Evolutionary conservation across 2,888 invertebrate genomes (phyloP).

Genomic region (Microctonus hyperodae): DNA sequence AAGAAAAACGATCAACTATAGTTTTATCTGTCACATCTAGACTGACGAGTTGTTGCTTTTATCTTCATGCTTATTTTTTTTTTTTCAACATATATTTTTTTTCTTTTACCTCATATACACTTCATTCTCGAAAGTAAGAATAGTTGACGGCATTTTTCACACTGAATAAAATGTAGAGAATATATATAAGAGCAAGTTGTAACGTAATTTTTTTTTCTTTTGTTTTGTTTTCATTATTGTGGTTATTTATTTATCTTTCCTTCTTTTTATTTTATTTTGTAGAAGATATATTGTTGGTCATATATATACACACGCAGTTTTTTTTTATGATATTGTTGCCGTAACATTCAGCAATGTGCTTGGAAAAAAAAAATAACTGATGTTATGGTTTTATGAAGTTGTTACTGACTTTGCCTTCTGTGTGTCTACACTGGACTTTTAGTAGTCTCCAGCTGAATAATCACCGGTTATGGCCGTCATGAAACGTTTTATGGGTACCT

Average conservation of each 20-base stretch:
- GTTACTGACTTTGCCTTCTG: background rate
- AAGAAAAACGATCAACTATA: constrained; percentile 7
- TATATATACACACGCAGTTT: background rate
- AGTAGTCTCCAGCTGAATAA: background rate
- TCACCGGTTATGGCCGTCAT: background rate
- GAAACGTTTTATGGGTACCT: background rate
- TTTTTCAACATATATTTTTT: background rate
- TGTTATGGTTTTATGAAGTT: constrained; percentile 7
- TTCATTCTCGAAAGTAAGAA: background rate
- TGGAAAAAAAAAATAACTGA: background rate
- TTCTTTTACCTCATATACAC: background rate
- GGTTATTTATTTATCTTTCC: background rate
- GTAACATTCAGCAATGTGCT: background rate
- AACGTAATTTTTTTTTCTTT: background rate
- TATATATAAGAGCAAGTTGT: too few relatives aligned
- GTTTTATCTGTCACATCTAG: constrained; percentile 5
- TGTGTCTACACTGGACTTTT: background rate
- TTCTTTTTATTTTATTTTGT: background rate
- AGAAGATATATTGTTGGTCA: background rate
- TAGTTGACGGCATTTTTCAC: background rate
- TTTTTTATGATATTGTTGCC: background rate
- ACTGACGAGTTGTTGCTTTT: constrained; percentile 16
- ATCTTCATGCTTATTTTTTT: background rate
- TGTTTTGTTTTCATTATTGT: background rate
- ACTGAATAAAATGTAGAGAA: background rate